phyloP scores from a whole-genome alignment of 92 coral and sea anemone genomes.

The Porites evermanni region DNA sequence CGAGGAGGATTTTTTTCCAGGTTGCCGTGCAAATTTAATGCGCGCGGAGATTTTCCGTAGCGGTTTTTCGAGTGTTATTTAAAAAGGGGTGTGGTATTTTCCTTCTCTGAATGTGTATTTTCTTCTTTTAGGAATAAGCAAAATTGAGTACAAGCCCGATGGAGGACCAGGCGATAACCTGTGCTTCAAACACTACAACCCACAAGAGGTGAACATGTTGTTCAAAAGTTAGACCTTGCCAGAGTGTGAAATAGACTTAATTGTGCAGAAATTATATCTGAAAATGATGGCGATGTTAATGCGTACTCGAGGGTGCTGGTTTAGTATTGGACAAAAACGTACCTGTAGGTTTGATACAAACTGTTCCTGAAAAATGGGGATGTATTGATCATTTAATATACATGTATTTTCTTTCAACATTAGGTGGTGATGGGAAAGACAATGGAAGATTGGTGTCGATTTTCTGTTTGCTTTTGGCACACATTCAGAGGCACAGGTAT shows the following conservation, averaged over 20 bases:
- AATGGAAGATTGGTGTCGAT: conserved; percentile 91
- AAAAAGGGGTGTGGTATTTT: conserved; percentile 12
- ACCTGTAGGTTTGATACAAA: too few relatives aligned
- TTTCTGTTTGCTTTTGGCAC: conserved; percentile 93
- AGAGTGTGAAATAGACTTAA: too few relatives aligned
- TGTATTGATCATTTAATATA: background rate
- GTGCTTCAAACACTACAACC: conserved; percentile 84
- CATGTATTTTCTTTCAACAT: background rate
- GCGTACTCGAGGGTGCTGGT: too few relatives aligned
- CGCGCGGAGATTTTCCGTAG: too few relatives aligned
- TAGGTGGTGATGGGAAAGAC: conserved; percentile 81
- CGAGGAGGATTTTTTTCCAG: conserved; percentile 76
- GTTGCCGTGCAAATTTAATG: conserved; percentile 34
- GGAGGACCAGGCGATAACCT: conserved; percentile 78
- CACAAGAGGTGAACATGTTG: conserved; percentile 62
- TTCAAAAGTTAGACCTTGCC: too few relatives aligned
- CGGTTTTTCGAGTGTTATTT: background rate
- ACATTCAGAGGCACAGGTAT: conserved; percentile 94
- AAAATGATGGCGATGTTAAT: too few relatives aligned
- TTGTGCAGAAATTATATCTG: too few relatives aligned
- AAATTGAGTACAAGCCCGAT: conserved; percentile 80
- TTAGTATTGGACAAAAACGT: too few relatives aligned
- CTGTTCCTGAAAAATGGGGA: background rate
- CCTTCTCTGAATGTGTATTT: background rate
- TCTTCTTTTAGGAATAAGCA: conserved; percentile 57